Evolutionary conservation across 2,888 invertebrate species (phyloP).

Genomic region (Drosophila birchii): DNA sequence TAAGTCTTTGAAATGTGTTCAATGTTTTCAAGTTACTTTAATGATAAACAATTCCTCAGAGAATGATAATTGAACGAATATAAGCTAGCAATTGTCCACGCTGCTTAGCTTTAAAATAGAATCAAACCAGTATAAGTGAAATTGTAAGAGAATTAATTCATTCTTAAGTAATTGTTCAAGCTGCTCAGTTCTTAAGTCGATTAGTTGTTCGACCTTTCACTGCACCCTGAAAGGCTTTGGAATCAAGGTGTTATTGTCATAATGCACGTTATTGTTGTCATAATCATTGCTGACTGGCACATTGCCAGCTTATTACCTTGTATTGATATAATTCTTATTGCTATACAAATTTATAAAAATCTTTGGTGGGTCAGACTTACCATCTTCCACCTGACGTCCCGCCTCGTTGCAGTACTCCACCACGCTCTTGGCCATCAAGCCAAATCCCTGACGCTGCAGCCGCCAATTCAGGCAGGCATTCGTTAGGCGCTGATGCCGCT

Average conservation of each 20-base stretch:
- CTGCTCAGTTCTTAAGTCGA: not conserved
- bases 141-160: not conserved
- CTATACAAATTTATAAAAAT: not conserved
- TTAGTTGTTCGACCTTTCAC: not conserved
- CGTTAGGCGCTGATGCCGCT: slow-evolving; percentile 67
- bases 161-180: not conserved
- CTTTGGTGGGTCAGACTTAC: slow-evolving; percentile 44
- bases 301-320: not conserved
- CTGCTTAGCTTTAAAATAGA: not conserved
- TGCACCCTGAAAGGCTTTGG: not conserved
- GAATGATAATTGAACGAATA: not conserved
- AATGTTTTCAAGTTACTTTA: not conserved
- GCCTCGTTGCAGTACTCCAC: slow-evolving; percentile 79
- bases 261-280: not conserved
- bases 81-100: not conserved
- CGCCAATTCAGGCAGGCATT: slow-evolving; percentile 81
- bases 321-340: not conserved
- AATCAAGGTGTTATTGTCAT: not conserved
- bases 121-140: not conserved
- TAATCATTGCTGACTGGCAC: too few relatives aligned
- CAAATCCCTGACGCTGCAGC: slow-evolving; percentile 58
- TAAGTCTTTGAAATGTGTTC: not conserved
- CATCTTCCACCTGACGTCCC: slow-evolving; percentile 62
- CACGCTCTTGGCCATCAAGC: slow-evolving; percentile 72
- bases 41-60: not conserved